These are phyloP conservation scores for Gymnoscelis rufifasciata DNA, from an alignment of 2,888 invertebrate genomes.

Conservation along the genomic window DNA sequence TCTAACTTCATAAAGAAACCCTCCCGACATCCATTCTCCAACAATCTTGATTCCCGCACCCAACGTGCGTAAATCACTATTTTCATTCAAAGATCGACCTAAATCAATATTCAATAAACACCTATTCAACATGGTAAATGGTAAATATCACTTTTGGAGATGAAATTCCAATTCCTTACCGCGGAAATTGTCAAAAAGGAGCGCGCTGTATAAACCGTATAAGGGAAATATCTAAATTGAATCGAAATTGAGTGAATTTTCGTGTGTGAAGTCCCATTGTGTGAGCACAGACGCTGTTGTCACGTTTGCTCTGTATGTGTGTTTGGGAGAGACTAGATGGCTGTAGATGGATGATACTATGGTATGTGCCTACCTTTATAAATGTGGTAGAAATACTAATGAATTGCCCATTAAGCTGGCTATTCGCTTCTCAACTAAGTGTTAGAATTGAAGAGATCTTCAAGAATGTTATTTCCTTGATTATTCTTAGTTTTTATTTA, in stretches of 20 bases:
- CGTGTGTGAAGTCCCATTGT: conserved; percentile 36
- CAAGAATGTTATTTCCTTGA: too few relatives aligned
- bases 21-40: background rate
- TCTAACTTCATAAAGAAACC: background rate
- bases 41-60: too few relatives aligned
- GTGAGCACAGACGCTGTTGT: conserved; percentile 16
- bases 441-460: too few relatives aligned
- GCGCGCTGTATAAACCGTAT: conserved; percentile 37
- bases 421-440: too few relatives aligned
- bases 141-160: conserved; percentile 7
- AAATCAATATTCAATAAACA: conserved; percentile 4
- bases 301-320: conserved; percentile 8
- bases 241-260: conserved; percentile 51
- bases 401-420: too few relatives aligned
- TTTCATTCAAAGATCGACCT: conserved; percentile 1
- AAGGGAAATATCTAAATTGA: conserved; percentile 50
- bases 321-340: background rate
- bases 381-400: background rate
- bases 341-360: background rate
- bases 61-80: conserved; percentile 1
- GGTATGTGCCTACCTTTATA: background rate
- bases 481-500: too few relatives aligned
- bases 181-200: conserved; percentile 20
- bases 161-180: conserved; percentile 3
- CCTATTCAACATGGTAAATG: background rate